A percentile compares a stretch with the other conserved stretches of the same genome.
phyloP scores from a whole-genome alignment of 2,888 invertebrate genomes.

The Dynastes maya region DNA sequence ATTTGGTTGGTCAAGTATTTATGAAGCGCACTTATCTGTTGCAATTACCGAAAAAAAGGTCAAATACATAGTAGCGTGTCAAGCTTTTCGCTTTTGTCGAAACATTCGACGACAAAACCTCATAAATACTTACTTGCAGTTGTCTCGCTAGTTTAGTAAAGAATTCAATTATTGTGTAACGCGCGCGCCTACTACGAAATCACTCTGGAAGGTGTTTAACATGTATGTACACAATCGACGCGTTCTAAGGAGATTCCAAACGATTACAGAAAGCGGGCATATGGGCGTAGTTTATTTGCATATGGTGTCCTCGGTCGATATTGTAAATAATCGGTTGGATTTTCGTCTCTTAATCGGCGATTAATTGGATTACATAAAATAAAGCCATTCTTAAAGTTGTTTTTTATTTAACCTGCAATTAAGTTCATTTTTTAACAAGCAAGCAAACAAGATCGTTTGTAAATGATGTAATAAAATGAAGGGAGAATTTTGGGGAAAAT shows the following conservation, averaged over 20 bases:
- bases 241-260: too few relatives aligned
- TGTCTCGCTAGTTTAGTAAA: neutral
- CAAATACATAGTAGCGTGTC: neutral
- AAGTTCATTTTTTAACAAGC: neutral
- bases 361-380: neutral
- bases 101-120: neutral
- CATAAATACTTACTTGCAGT: neutral
- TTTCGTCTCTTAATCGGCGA: too few relatives aligned
- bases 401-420: too few relatives aligned
- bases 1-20: neutral
- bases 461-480: too few relatives aligned
- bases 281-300: too few relatives aligned
- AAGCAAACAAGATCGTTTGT: too few relatives aligned
- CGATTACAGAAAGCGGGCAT: too few relatives aligned
- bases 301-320: too few relatives aligned
- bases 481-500: too few relatives aligned
- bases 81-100: neutral
- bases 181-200: neutral
- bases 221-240: neutral
- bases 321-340: too few relatives aligned
- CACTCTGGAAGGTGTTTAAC: neutral
- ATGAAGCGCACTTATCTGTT: neutral
- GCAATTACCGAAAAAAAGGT: slow-evolving; percentile 6
- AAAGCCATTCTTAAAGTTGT: too few relatives aligned
- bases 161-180: neutral